Base-by-base conservation (phyloP, 2,797 vertebrate species). In the Xenopus petersii region DNA sequence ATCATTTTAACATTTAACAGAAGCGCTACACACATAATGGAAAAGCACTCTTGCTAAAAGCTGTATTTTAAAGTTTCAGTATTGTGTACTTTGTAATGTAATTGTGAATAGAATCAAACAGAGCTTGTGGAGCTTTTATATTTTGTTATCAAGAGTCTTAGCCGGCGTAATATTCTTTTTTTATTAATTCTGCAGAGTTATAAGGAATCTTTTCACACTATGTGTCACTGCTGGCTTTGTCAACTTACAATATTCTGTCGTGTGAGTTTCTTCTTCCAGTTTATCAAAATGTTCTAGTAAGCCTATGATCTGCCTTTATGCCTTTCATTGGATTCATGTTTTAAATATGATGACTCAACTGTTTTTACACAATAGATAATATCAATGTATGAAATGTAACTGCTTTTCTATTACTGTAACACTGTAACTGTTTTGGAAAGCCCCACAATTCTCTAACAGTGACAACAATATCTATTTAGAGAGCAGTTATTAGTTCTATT, bases 101-200 rank as follows among this genome's bases (percentile, higher is more conserved):
- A 66, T 66, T 66, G 17, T 51, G 49, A 63, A 63, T 12, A 12
- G 26, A 36, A 63, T 49, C 64, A 46, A 51, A 66, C 49, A 26
- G 12, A 66, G 12, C 61, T 7, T 63, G 11, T 12, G 11, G 26
- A 63, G 61, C 12, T 36, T 33, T 63, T 63, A 63, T 33, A 36
- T 63, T 66, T 26, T 17, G 17, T 66, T 42, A 66, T 66, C 64
- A 21, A 10, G 13, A 17, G 13, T 48, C 47, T 66, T 66, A 9
- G 17, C 46, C 26, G 46, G 24, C 13, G 12, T 49, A 12, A 8
- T 26, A 21, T 66, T 66, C 46, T 49, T 66, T 49, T 66, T 66
- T 26, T 10, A 46, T 48, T 13, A 63, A 36, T 36, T 15, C 47
- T 51, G 47, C 24, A 26, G 5, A 2, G 21, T 66, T 49, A n/a